Evolutionary conservation across 2,113 vertebrate species (phyloP).

Genomic region (Phodopus roborovskii): DNA sequence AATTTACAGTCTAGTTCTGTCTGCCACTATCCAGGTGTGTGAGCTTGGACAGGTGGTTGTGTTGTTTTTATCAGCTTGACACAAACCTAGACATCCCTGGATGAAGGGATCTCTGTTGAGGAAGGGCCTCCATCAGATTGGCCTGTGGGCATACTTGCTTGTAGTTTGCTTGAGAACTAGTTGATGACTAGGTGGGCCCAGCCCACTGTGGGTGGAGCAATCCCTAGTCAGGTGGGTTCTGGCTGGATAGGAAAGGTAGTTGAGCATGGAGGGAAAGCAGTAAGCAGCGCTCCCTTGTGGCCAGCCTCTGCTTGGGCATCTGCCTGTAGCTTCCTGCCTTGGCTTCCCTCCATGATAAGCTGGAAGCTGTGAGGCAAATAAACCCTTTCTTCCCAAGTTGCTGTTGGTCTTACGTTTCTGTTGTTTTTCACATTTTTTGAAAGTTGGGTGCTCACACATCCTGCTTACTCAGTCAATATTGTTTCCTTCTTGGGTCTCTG

Average conservation of each 20-base stretch:
- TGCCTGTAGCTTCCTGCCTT: not conserved
- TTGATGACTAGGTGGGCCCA: not conserved
- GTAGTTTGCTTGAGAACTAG: not conserved
- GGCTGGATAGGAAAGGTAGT: not conserved
- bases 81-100: not conserved
- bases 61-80: not conserved
- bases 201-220: not conserved
- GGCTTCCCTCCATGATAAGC: not conserved
- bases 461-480: too few relatives aligned
- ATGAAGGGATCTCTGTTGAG: not conserved
- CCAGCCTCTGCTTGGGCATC: not conserved
- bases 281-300: not conserved
- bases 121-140: not conserved
- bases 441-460: too few relatives aligned
- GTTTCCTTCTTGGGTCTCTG: too few relatives aligned
- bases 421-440: too few relatives aligned
- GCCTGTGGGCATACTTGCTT: not conserved
- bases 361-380: not conserved
- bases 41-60: not conserved
- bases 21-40: too few relatives aligned
- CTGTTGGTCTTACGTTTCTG: not conserved
- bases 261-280: not conserved
- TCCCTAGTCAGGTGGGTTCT: not conserved
- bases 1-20: not conserved
- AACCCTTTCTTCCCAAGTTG: not conserved